Conservation (phyloP, 2,888 invertebrate species). For the Acanthosepion pharaonis region DNA sequence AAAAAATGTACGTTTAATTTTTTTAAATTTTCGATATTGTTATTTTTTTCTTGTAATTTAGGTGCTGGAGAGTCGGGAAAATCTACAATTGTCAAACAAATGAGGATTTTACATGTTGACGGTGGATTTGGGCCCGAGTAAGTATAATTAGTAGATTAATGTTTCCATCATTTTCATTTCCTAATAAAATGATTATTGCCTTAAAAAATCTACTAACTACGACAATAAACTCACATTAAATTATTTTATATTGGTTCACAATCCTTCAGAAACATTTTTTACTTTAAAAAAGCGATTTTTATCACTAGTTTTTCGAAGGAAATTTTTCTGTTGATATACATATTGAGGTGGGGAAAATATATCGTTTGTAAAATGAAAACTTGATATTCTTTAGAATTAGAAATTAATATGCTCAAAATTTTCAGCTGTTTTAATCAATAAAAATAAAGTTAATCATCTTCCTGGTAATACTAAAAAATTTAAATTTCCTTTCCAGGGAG, state of each 20-base stretch:
- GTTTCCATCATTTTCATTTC: not conserved
- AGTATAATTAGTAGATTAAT: conserved; percentile 69
- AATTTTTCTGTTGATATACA: not conserved
- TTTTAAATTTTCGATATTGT: not conserved
- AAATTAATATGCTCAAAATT: not conserved
- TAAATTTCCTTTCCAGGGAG: conserved; percentile 74
- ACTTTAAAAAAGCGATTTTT: not conserved
- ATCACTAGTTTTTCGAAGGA: no score
- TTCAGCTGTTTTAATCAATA: not conserved
- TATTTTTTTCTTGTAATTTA: conserved; percentile 72
- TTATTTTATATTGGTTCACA: not conserved
- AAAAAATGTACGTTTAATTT: not conserved
- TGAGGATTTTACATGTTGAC: conserved; percentile 98
- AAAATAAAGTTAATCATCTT: not conserved
- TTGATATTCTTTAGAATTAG: not conserved
- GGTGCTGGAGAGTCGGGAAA: conserved; percentile 99
- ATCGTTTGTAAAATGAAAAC: not conserved
- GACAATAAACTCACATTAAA: not conserved
- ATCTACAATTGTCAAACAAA: conserved; percentile 99
- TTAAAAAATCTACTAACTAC: not conserved
- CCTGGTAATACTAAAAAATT: conserved; percentile 54
- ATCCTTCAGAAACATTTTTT: not conserved
- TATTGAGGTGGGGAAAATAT: not conserved
- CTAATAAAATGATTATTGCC: conserved; percentile 25
- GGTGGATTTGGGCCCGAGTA: conserved; percentile 93